A percentile compares a stretch with the other conserved stretches of the same genome.
Conservation (phyloP, 2,797 vertebrate genomes). For the Trachurus trachurus region DNA sequence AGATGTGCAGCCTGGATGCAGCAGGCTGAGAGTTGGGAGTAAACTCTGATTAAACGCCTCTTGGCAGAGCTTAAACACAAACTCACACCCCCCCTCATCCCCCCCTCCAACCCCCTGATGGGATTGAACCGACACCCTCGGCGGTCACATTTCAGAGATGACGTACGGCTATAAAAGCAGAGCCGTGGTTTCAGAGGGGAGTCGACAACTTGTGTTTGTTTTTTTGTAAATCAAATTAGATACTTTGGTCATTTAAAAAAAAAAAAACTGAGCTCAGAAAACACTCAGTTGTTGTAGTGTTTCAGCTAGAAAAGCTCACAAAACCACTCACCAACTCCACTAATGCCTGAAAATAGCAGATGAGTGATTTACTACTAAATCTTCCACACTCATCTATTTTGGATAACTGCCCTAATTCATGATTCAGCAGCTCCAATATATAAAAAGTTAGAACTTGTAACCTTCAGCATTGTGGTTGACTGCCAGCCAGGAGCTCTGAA, state of each 20-base stretch:
- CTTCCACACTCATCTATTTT: neutral
- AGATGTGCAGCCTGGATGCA: conserved; percentile 58
- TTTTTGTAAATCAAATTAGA: neutral
- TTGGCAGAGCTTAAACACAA: conserved; percentile 39
- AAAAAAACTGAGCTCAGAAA: conserved; percentile 10
- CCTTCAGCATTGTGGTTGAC: too few species aligned
- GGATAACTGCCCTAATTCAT: neutral
- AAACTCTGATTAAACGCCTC: conserved; percentile 34
- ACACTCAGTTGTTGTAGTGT: neutral
- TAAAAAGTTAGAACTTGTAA: neutral
- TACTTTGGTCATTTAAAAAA: neutral
- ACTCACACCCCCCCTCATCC: conserved; percentile 7
- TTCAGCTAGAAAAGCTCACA: neutral
- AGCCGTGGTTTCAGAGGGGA: conserved; percentile 11
- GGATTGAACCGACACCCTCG: conserved; percentile 25
- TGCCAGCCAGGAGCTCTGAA: too few species aligned
- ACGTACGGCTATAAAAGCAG: neutral
- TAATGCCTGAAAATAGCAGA: neutral
- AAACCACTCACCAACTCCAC: neutral
- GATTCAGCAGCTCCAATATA: neutral
- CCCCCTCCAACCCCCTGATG: neutral
- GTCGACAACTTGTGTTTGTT: neutral
- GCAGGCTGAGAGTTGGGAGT: conserved; percentile 23
- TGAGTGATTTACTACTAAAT: neutral
- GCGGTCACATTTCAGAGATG: conserved; percentile 31